Base-by-base conservation (phyloP, 1,140 invertebrate genomes). In the Euura lappo region DNA sequence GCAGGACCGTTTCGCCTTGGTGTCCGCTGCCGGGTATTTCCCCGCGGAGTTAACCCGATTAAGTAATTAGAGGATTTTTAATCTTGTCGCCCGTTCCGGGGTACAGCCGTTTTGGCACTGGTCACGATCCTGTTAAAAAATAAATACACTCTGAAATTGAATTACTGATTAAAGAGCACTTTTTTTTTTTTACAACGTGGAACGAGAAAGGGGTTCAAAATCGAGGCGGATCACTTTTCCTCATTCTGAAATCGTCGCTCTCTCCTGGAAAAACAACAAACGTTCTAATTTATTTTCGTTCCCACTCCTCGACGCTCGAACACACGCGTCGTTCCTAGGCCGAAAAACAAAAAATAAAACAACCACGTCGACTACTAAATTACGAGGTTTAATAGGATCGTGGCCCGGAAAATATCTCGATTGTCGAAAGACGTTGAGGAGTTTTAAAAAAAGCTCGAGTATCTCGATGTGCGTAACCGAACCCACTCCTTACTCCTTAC, bases 21-120 rank as follows among this genome's bases (percentile, higher is more conserved):
- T 51, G 45, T 68, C 44, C 10, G 28, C 66, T 10, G 3, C 51
- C 51, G 51, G 51, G 3, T 60, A 60, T 60, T 60, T n/a, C 51
- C 69, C 70, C 43, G 69, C 70, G 65, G 74, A 68, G 74, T 68
- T 84, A 83, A 87, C 77, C 76, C 77, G 82, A 87, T 87, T 87
- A 87, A 86, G 79, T 81, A 87, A 85, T 87, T 84, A 84, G 80
- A 77, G 79, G 81, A 86, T 86, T 87, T 87, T 87, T 87, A 86
- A 86, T 87, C 84, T 87, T 80, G 80, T 80, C 81, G 79, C 74
- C 74, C 78, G 28, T 28, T 28, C 28, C 28, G 1, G 28, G 28
- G 28, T 28, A 28, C 78, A n/a, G 13, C 82, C 79, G 69, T 77
- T 75, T 73, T 70, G 65, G 67, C 73, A n/a, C 51, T n/a, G 51